Evolutionary conservation across 2,797 vertebrate species (phyloP), one percentile per base, ranked within the genome.

Genomic region (Orestias chungarensis): DNA sequence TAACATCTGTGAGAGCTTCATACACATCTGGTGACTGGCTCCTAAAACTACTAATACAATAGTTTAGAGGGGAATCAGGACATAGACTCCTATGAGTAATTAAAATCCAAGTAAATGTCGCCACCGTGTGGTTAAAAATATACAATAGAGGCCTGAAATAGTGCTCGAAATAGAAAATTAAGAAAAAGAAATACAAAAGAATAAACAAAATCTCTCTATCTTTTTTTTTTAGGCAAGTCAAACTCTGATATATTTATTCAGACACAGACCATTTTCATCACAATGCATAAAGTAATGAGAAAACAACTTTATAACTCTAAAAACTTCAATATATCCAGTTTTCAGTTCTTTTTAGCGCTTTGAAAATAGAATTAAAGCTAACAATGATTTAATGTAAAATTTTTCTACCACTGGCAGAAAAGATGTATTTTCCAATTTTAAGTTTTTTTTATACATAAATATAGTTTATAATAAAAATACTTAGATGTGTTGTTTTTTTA

Each of bases 61-160:
- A 12, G 23, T 42, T 25, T 23, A n/a, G 10, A 7, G 2, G 20
- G n/a, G 10, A 38, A n/a, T 12, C 15, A 52, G 3, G 33, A 50
- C 50, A 35, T 10, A 35, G 38, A 38, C 20, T 47, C n/a, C 38
- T 4, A 9, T 9, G 38, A 38, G 4, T 29, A 18, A 47, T 6
- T 35, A 46, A 42, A 73, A 71, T 64, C 40, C 1, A 71, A 59
- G 49, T 14, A 40, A 85, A 88, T 84, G 74, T 69, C 70, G 6
- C 85, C 92, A 72, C 64, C 91, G 82, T 54, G 82, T 89, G 92
- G 86, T 18, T 4, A 49, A 61, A 66, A 1, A 20, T 0, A 7
- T 2, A 1, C 9, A 75, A 2, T 75, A 42, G 75, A 52, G 9
- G 31, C 14, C 35, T 40, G 15, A 1, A 25, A 52, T 4, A 1